These are phyloP conservation scores for Papilio gigon DNA, from an alignment of 2,888 invertebrate species.

Conservation along the genomic window DNA sequence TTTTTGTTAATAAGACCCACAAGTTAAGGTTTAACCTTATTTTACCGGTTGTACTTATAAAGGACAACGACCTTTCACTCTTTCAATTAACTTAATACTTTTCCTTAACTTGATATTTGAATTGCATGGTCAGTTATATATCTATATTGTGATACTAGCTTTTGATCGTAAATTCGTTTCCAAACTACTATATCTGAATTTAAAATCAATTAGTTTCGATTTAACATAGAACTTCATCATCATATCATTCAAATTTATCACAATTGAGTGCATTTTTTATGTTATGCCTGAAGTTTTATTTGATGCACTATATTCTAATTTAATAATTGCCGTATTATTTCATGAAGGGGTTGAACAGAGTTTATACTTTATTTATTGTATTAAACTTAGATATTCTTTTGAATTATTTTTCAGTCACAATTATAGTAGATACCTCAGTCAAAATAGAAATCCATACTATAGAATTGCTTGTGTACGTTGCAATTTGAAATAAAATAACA, in stretches of 20 bases:
- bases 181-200: neutral
- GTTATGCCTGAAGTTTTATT: neutral
- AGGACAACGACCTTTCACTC: conserved; percentile 36
- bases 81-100: conserved; percentile 22
- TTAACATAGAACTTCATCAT: neutral
- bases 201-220: neutral
- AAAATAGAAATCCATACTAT: neutral
- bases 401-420: no score
- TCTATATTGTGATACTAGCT: neutral
- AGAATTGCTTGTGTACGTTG: no score
- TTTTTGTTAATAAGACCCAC: neutral
- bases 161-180: neutral
- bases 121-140: neutral
- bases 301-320: neutral
- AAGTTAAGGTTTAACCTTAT: conserved; percentile 11
- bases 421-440: neutral
- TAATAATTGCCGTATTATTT: conserved; percentile 3
- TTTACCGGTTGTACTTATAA: conserved; percentile 13
- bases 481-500: conserved; percentile 8
- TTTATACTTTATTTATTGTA: no score
- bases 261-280: neutral
- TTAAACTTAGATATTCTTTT: no score
- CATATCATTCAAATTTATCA: neutral
- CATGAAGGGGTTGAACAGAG: no score
- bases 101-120: conserved; percentile 22